phyloP scores from a whole-genome alignment of 2,113 vertebrate genomes.

The Aix galericulata region DNA sequence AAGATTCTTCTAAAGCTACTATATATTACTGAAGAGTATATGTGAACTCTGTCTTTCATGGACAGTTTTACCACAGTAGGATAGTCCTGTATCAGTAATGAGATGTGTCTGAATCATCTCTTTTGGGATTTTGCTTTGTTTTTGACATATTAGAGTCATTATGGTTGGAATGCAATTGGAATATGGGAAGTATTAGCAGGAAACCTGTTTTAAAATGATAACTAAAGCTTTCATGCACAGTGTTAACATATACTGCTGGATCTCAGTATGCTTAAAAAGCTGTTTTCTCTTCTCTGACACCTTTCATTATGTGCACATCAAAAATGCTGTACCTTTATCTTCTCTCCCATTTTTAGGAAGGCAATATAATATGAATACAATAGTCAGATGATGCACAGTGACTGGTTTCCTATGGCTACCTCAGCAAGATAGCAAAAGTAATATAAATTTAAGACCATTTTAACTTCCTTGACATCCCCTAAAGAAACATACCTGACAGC shows the following conservation, averaged over 20 bases:
- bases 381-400: background rate
- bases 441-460: constrained; percentile 25
- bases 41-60: background rate
- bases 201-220: background rate
- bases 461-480: background rate
- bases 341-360: constrained; percentile 13
- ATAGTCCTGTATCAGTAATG: background rate
- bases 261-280: background rate
- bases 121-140: background rate
- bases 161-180: background rate
- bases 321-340: background rate
- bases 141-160: background rate
- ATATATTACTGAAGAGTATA: background rate
- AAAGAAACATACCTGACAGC: background rate
- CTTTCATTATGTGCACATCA: background rate
- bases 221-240: background rate
- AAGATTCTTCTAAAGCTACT: background rate
- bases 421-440: background rate
- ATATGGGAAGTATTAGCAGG: background rate
- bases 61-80: background rate
- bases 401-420: background rate
- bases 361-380: background rate
- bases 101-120: background rate
- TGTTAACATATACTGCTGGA: constrained; percentile 1
- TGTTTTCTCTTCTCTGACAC: background rate